Evolutionary conservation across 2,113 vertebrate genomes (phyloP).

Genomic region (Lota lota): DNA sequence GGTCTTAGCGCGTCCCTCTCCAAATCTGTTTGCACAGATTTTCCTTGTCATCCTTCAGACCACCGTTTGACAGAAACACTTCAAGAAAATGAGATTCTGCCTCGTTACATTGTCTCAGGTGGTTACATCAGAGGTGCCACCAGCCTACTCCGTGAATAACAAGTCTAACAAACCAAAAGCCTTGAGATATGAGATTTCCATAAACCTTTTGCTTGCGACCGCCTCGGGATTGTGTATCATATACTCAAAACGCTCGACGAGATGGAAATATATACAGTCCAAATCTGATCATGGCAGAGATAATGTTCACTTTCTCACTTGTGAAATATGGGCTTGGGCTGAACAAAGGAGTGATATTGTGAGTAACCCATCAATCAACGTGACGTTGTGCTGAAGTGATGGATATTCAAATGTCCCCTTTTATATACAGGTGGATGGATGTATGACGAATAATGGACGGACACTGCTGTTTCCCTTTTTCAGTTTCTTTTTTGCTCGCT

Average conservation of each 20-base stretch:
- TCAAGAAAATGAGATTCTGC: conserved; percentile 67
- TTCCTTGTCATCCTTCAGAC: conserved; percentile 67
- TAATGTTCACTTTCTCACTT: conserved; percentile 72
- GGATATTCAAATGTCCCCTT: conserved; percentile 74
- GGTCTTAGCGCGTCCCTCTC: conserved; percentile 69
- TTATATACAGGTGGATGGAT: conserved; percentile 72
- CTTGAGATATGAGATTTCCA: conserved; percentile 68
- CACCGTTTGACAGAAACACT: conserved; percentile 68
- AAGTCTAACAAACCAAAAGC: conserved; percentile 67
- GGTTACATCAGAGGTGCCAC: conserved; percentile 67
- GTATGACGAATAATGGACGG: conserved; percentile 68
- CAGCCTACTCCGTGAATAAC: conserved; percentile 64
- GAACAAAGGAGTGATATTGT: conserved; percentile 60
- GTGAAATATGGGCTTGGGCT: conserved; percentile 60
- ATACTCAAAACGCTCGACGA: conserved; percentile 57
- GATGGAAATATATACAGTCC: conserved; percentile 69
- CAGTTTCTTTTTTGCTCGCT: conserved; percentile 22
- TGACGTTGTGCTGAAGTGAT: conserved; percentile 66
- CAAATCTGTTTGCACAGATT: conserved; percentile 73
- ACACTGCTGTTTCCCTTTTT: conserved; percentile 46
- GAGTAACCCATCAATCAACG: conserved; percentile 72
- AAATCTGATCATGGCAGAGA: conserved; percentile 71
- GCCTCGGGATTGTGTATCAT: conserved; percentile 59
- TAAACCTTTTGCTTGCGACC: conserved; percentile 64
- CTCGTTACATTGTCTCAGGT: conserved; percentile 67